A percentile compares a stretch with the other conserved stretches of the same genome.
phyloP scores from a whole-genome alignment of 1,140 invertebrate genomes.

The Drosophila yakuba region DNA sequence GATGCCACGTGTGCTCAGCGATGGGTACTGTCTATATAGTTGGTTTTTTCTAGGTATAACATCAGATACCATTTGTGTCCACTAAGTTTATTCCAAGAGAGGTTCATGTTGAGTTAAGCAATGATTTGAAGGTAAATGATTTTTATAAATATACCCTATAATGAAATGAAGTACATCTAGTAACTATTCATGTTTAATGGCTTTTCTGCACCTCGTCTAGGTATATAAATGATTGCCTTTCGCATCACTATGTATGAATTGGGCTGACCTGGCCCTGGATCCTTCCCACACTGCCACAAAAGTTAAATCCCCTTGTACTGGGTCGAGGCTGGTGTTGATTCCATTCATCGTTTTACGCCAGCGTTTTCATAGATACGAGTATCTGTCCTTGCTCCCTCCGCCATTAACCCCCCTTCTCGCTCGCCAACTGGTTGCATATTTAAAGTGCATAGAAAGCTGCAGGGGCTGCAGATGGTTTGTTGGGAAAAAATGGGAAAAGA shows the following conservation, averaged over 20 bases:
- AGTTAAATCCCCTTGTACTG: slow-evolving; percentile 25
- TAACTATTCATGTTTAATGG: no score
- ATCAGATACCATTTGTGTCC: not conserved
- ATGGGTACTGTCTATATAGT: not conserved
- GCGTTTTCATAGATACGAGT: slow-evolving; percentile 41
- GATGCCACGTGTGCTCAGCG: slow-evolving; percentile 18
- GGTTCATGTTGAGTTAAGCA: no score
- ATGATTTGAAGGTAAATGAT: no score
- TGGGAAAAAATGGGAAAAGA: slow-evolving; percentile 9
- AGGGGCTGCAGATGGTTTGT: slow-evolving; percentile 43
- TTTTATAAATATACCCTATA: no score
- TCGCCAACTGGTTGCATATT: slow-evolving; percentile 46
- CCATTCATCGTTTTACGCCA: slow-evolving; percentile 53
- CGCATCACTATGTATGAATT: slow-evolving; percentile 33
- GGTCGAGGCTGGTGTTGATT: slow-evolving; percentile 48
- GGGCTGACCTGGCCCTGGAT: slow-evolving; percentile 33
- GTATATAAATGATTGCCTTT: not conserved
- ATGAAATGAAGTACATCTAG: not conserved
- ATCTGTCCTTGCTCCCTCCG: slow-evolving; percentile 22
- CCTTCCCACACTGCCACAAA: not conserved
- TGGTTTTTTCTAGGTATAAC: not conserved
- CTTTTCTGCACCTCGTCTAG: not conserved
- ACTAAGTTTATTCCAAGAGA: no score
- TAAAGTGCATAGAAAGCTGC: slow-evolving; percentile 57
- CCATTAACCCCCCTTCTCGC: not conserved